phyloP scores from a whole-genome alignment of 2,888 invertebrate genomes.

The Nephrotoma flavescens region DNA sequence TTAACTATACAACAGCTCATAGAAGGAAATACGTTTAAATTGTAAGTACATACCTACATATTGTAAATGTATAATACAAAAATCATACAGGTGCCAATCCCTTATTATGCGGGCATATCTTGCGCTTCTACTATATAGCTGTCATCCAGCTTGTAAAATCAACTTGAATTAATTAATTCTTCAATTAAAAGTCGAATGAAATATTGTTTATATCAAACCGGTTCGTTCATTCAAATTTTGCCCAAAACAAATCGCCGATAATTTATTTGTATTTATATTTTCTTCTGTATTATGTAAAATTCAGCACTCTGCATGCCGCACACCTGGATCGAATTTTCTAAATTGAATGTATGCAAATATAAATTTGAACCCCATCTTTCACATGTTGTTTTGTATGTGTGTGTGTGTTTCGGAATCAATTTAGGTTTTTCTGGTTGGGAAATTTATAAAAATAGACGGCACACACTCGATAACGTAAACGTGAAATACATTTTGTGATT shows the following conservation, averaged over 20 bases:
- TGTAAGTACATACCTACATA: background rate
- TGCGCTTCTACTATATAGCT: no score
- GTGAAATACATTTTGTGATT: background rate
- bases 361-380: background rate
- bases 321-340: background rate
- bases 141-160: background rate
- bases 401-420: background rate
- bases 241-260: background rate
- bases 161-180: background rate
- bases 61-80: background rate
- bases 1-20: background rate
- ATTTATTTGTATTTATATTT: background rate
- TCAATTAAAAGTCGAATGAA: background rate
- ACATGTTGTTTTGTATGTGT: background rate
- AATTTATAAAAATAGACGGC: background rate
- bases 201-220: background rate
- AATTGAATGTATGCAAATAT: background rate
- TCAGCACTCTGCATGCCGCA: background rate
- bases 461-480: background rate
- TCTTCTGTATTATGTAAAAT: background rate
- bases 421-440: background rate
- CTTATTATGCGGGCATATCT: background rate
- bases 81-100: background rate
- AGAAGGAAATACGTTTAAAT: background rate
- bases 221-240: background rate